A percentile compares a stretch with the other conserved stretches of the same genome.
These are phyloP conservation scores for Tricholaema leucomelas DNA, from an alignment of 2,113 vertebrate genomes.

Conservation along the genomic window DNA sequence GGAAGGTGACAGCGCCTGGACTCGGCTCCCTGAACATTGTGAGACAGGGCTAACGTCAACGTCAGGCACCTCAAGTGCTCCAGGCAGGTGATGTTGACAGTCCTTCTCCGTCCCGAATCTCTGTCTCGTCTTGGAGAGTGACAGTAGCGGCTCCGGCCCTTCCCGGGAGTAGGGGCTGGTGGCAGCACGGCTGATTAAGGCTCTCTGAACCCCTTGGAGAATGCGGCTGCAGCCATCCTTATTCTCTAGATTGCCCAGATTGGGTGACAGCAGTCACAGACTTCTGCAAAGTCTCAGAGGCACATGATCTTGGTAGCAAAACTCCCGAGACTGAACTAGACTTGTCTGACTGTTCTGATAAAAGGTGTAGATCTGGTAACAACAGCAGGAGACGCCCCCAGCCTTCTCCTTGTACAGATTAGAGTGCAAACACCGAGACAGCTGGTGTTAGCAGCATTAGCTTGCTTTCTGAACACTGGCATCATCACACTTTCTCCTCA, in stretches of 20 bases:
- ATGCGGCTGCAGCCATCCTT: not conserved
- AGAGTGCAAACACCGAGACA: not conserved
- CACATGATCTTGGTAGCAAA: fast-evolving
- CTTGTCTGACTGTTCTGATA: not conserved
- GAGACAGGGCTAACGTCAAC: not conserved
- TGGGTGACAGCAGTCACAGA: not conserved
- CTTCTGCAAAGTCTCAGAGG: not conserved
- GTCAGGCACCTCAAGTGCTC: not conserved
- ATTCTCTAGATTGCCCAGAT: not conserved
- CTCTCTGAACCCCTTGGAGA: not conserved
- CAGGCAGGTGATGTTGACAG: not conserved
- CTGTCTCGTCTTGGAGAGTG: not conserved
- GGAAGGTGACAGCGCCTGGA: not conserved
- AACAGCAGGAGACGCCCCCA: not conserved
- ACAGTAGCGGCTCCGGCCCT: too few relatives aligned
- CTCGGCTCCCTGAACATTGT: not conserved
- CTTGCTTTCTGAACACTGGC: not conserved
- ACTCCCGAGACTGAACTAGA: not conserved
- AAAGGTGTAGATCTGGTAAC: not conserved
- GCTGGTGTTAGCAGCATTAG: not conserved
- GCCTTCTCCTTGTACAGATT: not conserved
- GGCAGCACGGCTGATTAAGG: not conserved
- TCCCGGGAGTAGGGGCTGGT: not conserved
- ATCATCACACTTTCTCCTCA: not conserved
- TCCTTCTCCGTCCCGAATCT: not conserved